phyloP scores from a whole-genome alignment of 2,113 vertebrate species.

The Pantherophis guttatus region DNA sequence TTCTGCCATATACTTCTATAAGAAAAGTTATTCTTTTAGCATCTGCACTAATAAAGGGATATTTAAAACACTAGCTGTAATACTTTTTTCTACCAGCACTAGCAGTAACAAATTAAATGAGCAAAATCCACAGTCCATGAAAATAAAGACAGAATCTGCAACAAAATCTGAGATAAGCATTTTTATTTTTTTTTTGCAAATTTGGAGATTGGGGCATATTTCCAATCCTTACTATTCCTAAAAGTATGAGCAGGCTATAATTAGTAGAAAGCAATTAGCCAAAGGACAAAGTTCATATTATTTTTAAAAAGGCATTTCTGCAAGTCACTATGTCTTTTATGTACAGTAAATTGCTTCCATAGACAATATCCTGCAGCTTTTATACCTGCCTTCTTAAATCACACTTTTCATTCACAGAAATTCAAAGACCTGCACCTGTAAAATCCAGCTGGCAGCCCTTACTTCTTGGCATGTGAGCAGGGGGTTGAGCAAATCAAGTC shows the following conservation, averaged over 20 bases:
- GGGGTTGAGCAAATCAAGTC: not conserved
- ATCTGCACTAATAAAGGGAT: not conserved
- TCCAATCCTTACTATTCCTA: not conserved
- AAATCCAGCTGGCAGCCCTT: slow-evolving; percentile 5
- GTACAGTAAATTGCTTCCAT: not conserved
- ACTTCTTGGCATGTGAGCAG: not conserved
- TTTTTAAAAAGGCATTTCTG: not conserved
- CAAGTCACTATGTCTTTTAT: not conserved
- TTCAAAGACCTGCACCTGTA: not conserved
- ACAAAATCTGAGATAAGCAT: not conserved
- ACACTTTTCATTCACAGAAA: slow-evolving; percentile 7
- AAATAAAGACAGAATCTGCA: not conserved
- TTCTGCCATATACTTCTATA: not conserved
- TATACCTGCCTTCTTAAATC: not conserved
- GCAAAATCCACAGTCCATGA: not conserved
- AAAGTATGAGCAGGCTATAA: not conserved
- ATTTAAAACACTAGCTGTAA: not conserved
- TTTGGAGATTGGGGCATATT: not conserved
- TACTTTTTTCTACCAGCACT: not conserved
- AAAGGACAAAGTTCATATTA: not conserved
- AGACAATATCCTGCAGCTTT: not conserved
- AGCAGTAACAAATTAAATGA: not conserved
- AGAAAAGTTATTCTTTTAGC: not conserved
- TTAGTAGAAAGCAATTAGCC: not conserved
- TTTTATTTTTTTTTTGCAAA: not conserved